These are phyloP conservation scores for Prosopocoilus inquinatus DNA, from an alignment of 2,888 invertebrate species.

Conservation along the genomic window DNA sequence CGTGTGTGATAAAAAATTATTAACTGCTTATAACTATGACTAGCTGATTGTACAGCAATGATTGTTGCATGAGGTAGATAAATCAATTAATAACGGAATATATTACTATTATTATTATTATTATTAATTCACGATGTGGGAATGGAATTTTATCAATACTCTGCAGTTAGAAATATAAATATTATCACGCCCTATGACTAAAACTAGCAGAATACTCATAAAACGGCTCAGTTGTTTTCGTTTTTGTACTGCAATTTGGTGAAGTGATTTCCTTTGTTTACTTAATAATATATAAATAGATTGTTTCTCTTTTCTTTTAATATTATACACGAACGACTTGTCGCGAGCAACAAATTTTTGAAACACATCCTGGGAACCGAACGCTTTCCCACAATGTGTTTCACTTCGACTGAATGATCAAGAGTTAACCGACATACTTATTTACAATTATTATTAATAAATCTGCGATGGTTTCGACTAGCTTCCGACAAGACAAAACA, in stretches of 20 bases:
- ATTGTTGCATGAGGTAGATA: constrained; percentile 52
- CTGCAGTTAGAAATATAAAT: constrained; percentile 14
- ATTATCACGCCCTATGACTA: constrained; percentile 19
- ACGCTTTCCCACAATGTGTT: no score
- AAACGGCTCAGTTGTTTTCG: constrained; percentile 15
- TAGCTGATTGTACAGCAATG: constrained; percentile 53
- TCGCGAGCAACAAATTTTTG: no score
- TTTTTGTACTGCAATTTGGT: constrained; percentile 25
- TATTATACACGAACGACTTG: no score
- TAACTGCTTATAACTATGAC: constrained; percentile 45
- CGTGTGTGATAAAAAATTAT: constrained; percentile 20
- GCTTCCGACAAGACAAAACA: no score
- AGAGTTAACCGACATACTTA: no score
- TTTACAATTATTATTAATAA: no score
- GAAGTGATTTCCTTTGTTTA: constrained; percentile 7
- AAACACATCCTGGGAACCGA: no score
- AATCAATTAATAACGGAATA: constrained; percentile 22
- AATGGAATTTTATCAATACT: constrained; percentile 15
- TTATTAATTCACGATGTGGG: constrained; percentile 14
- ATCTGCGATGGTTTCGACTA: no score
- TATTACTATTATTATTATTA: constrained; percentile 22
- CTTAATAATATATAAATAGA: neutral
- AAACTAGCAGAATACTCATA: constrained; percentile 25
- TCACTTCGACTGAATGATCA: no score
- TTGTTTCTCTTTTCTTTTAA: no score